Evolutionary conservation across 2,797 vertebrate genomes (phyloP), one percentile per base, ranked within the genome.

Genomic region (Taenioides sp.): DNA sequence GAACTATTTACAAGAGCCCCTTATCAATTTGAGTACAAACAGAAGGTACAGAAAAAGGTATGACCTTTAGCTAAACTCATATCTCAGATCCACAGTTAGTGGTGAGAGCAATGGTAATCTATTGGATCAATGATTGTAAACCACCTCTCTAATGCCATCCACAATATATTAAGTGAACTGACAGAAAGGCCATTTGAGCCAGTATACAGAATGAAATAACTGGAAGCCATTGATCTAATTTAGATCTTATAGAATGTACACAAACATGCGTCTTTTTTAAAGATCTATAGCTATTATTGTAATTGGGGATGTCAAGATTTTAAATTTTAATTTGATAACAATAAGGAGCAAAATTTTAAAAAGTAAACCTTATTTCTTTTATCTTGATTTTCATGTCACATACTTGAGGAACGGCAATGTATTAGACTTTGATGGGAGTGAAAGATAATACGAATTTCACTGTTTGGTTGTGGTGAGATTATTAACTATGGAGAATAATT

Each of bases 1-100:
- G 20, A 43, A 70, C 59, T 72, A 76, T 72, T 78, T 79, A 74
- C 69, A 76, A 0, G n/a, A 79, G 47, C 28, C 57, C 63, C 71
- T 22, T 65, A 70, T 28, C 4, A 60, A 49, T 10, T 43, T 23
- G 69, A 3, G 61, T 7, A 47, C 6, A 74, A 47, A 47, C 16
- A 64, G 34, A 62, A 61, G 62, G 14, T 11, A 50, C 31, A 73
- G 65, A 75, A 31, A 72, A 65, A 40, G 37, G 69, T 31, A 59
- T 67, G 54, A 25, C 55, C 34, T 37, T 59, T 66, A 66, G 18
- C 47, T 50, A 40, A 52, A 72, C 58, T 10, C 65, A 60, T 77
- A 70, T 18, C n/a, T 49, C 23, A 49, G 22, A 27, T 52, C 27
- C 18, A n/a, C 49, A 14, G 7, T 52, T 31, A 28, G 7, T 34